phyloP scores from a whole-genome alignment of 2,888 invertebrate genomes.

The Lottia gigantea region DNA sequence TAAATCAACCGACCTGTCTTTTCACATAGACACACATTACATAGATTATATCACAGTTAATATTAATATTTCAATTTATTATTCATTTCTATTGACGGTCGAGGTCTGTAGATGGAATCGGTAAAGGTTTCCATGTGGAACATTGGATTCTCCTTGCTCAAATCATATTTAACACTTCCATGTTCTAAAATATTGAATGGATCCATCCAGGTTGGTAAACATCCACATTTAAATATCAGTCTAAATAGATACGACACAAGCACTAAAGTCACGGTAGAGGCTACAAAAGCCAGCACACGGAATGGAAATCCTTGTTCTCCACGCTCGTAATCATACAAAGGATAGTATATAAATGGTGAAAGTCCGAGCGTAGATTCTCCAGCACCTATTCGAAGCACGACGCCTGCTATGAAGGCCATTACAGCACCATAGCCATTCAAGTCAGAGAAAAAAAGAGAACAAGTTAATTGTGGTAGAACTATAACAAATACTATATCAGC shows the following conservation, averaged over 20 bases:
- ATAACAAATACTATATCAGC: constrained; percentile 57
- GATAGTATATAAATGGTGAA: constrained; percentile 86
- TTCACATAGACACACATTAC: too few species aligned
- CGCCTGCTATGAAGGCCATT: constrained; percentile 75
- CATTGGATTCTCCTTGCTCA: background rate
- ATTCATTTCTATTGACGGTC: background rate
- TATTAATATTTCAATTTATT: too few species aligned
- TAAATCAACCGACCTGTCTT: too few species aligned
- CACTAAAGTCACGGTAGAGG: constrained; percentile 83
- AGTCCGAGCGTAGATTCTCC: constrained; percentile 88
- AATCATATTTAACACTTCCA: constrained; percentile 6
- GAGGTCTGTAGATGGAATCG: background rate
- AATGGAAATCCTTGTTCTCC: constrained; percentile 88
- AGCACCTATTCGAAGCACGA: constrained; percentile 82
- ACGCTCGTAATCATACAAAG: constrained; percentile 74
- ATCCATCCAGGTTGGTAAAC: background rate
- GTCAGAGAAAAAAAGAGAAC: constrained; percentile 34
- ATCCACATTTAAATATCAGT: constrained; percentile 16
- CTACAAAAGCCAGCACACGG: constrained; percentile 89
- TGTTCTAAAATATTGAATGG: constrained; percentile 4
- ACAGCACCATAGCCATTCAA: constrained; percentile 49
- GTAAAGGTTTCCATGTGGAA: constrained; percentile 1
- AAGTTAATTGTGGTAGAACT: constrained; percentile 53
- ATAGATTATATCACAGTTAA: too few species aligned
- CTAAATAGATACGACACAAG: constrained; percentile 74